These are phyloP conservation scores for Drosophila basisetae DNA, from an alignment of 2,888 invertebrate species.

Conservation along the genomic window DNA sequence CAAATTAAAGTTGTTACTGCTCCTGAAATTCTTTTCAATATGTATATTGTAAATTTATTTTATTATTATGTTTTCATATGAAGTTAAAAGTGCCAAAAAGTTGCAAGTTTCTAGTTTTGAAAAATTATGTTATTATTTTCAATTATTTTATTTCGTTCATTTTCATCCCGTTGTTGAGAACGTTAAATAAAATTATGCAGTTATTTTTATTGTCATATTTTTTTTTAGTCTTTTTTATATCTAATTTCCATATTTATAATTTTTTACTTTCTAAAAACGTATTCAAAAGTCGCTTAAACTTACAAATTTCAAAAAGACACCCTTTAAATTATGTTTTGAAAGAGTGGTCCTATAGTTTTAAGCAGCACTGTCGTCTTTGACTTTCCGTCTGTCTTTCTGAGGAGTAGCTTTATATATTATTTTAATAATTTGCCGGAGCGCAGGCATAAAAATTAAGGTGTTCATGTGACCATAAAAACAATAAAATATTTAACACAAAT, in stretches of 20 bases:
- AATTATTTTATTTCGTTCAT: too few species aligned
- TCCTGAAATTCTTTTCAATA: too few species aligned
- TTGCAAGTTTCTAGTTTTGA: too few species aligned
- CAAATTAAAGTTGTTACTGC: too few species aligned
- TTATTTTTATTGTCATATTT: background rate
- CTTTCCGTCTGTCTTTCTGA: background rate
- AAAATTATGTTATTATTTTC: too few species aligned
- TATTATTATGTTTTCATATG: too few species aligned
- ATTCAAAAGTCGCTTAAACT: background rate
- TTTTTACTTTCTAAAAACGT: background rate
- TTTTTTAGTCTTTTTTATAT: background rate
- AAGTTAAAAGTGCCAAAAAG: too few species aligned
- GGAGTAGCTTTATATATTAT: slow-evolving; percentile 27
- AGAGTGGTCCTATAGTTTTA: slow-evolving; percentile 14
- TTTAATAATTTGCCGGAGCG: slow-evolving; percentile 47
- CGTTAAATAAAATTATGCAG: too few species aligned
- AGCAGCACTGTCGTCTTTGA: background rate
- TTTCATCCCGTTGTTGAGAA: too few species aligned
- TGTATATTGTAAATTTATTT: too few species aligned
- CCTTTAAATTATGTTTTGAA: background rate
- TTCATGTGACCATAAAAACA: slow-evolving; percentile 76
- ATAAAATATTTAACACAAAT: slow-evolving; percentile 82
- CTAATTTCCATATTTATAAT: too few species aligned
- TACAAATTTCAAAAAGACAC: background rate
- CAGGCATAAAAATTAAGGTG: slow-evolving; percentile 63